A percentile compares a stretch with the other conserved stretches of the same genome.
phyloP scores from a whole-genome alignment of 2,113 vertebrate genomes.

The Anas platyrhynchos region DNA sequence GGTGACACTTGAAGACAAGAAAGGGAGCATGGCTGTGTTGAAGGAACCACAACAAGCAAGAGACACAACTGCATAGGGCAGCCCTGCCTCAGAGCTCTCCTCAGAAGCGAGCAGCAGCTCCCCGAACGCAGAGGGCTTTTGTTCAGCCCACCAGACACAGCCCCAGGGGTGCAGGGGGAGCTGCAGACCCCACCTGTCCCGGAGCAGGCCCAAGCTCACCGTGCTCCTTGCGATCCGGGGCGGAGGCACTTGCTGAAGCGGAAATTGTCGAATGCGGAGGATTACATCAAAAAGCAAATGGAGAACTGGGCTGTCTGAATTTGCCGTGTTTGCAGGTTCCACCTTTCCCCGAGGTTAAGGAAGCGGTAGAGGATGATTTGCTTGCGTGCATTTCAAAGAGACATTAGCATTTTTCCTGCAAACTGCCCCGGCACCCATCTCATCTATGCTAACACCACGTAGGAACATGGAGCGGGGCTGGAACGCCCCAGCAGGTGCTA shows the following conservation, averaged over 20 bases:
- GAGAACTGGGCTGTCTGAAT: constrained; percentile 19
- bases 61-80: not conserved
- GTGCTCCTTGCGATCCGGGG: not conserved
- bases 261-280: constrained; percentile 2
- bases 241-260: not conserved
- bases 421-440: not conserved
- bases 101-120: not conserved
- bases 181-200: not conserved
- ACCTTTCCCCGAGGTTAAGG: constrained; percentile 51
- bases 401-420: constrained; percentile 52
- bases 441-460: not conserved
- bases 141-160: no score
- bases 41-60: not conserved
- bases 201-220: not conserved
- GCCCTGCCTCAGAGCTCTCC: not conserved
- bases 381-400: constrained; percentile 56
- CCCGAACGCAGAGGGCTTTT: not conserved
- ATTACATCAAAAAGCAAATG: constrained; percentile 54
- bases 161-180: not conserved
- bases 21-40: not conserved
- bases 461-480: fast-evolving
- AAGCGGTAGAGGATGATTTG: constrained; percentile 55
- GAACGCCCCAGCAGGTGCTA: constrained; percentile 15
- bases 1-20: not conserved
- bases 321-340: constrained; percentile 37